Conservation (phyloP, 2,797 vertebrate genomes). For the Malurus leucopterus region DNA sequence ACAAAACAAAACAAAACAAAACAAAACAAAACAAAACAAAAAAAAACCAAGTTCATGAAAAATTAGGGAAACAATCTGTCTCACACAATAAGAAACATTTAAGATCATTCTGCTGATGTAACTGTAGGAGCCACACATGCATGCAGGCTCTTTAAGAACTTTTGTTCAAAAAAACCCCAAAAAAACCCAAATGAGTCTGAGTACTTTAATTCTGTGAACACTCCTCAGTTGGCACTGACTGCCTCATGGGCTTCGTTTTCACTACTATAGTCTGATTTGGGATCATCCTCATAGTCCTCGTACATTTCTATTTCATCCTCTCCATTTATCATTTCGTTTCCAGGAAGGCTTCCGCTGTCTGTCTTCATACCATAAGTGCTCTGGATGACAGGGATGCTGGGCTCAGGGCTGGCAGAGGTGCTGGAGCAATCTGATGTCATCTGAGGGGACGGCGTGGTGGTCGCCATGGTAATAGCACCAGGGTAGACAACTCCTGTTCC, state of each 20-base stretch:
- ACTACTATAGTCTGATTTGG: constrained; percentile 99
- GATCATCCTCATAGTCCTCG: constrained; percentile 97
- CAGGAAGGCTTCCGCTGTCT: constrained; percentile 83
- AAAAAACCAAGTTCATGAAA: constrained; percentile 76
- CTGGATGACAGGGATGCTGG: constrained; percentile 96
- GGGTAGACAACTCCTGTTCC: constrained; percentile 94
- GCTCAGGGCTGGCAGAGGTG: constrained; percentile 94
- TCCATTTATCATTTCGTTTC: constrained; percentile 86
- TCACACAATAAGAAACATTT: constrained; percentile 96
- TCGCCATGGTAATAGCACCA: constrained; percentile 93
- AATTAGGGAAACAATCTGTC: constrained; percentile 88
- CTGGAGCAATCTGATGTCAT: constrained; percentile 99
- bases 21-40: no score
- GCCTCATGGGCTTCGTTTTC: constrained; percentile 95
- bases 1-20: constrained; percentile 63
- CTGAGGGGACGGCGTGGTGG: constrained; percentile 94
- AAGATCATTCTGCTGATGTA: constrained; percentile 98
- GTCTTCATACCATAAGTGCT: constrained; percentile 97
- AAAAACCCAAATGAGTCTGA: constrained; percentile 69
- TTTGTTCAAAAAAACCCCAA: constrained; percentile 73
- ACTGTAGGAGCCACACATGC: constrained; percentile 90
- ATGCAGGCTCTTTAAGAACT: constrained; percentile 92
- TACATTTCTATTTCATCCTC: constrained; percentile 98
- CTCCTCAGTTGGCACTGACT: constrained; percentile 93
- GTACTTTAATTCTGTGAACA: constrained; percentile 74